Percentiles rank a stretch among this genome's conserved stretches.
These are phyloP conservation scores for Nannospalax galili DNA, from an alignment of 2,113 vertebrate species.

Conservation along the genomic window DNA sequence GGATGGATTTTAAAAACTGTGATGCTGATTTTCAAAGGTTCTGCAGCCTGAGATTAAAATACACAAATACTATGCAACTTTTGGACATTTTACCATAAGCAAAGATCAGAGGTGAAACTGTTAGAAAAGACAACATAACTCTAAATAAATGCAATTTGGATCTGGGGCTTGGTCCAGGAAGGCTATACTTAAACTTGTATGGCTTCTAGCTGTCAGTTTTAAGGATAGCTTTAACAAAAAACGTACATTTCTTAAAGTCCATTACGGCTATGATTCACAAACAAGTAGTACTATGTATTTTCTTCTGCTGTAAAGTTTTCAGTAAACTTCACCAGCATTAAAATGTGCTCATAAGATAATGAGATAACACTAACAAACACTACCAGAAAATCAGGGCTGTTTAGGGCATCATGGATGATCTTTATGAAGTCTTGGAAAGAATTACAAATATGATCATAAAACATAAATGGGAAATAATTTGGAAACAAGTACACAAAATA, in stretches of 20 bases:
- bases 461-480: constrained; percentile 12
- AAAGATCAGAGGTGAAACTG: background rate
- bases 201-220: constrained; percentile 18
- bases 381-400: constrained; percentile 20
- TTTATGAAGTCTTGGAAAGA: constrained; percentile 49
- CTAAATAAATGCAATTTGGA: constrained; percentile 38
- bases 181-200: constrained; percentile 26
- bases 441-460: constrained; percentile 50
- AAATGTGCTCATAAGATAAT: constrained; percentile 49
- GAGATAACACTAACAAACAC: constrained; percentile 53
- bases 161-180: background rate
- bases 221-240: constrained; percentile 49
- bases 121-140: constrained; percentile 35
- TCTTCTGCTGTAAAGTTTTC: background rate
- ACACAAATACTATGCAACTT: constrained; percentile 45
- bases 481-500: constrained; percentile 27
- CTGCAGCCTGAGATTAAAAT: constrained; percentile 54
- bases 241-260: constrained; percentile 51
- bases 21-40: constrained; percentile 50
- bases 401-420: background rate
- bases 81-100: constrained; percentile 33
- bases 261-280: background rate
- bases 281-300: constrained; percentile 32
- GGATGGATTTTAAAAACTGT: background rate
- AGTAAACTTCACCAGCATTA: constrained; percentile 45